Base-by-base conservation (phyloP, 2,888 invertebrate species). In the Drosophila mayaguana region DNA sequence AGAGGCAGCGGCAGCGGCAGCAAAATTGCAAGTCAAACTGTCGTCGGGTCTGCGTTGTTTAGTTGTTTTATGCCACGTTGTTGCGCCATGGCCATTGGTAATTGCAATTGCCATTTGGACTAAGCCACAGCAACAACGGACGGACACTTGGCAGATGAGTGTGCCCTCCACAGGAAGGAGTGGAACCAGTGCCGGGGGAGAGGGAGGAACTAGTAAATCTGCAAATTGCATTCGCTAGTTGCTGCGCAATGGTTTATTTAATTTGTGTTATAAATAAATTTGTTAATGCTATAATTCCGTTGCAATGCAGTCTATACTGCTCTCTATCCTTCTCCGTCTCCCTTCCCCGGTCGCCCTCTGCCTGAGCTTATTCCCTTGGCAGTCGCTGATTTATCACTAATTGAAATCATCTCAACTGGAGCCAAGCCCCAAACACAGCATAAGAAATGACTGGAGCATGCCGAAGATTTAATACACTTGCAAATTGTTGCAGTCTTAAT, bases 191-290 rank as follows among this genome's bases (percentile, higher is more conserved):
- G 16, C 1, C 6, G 25, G 28, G 28, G 42, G 38, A 20, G 2
- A 20, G 7, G 2, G 34, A 22, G 43, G 50, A 34, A 34, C 12
- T 64, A 38, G 67, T 57, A 78, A 83, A 79, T 77, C 84, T 65
- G 80, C 78, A 88, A 85, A 87, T 86, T 86, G 86, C 88, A 78
- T 75, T 79, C 64, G 75, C 78, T 79, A 77, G 75, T 83, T 72
- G 82, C 81, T 66, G 63, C 74, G 74, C 67, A 69, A 81, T 72
- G 72, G 75, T 73, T 88, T 86, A 83, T 87, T 88, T 87, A 88
- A 87, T 87, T 87, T 86, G 78, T 73, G 88, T 86, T 85, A 86
- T 88, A 87, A 86, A 88, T 88, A 86, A 87, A 86, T 87, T 88
- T 88, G 80, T 86, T 81, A 78, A 78, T 74, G 66, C 66, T 67